phyloP scores from a whole-genome alignment of 2,888 invertebrate genomes.

The Diarsia brunnea region DNA sequence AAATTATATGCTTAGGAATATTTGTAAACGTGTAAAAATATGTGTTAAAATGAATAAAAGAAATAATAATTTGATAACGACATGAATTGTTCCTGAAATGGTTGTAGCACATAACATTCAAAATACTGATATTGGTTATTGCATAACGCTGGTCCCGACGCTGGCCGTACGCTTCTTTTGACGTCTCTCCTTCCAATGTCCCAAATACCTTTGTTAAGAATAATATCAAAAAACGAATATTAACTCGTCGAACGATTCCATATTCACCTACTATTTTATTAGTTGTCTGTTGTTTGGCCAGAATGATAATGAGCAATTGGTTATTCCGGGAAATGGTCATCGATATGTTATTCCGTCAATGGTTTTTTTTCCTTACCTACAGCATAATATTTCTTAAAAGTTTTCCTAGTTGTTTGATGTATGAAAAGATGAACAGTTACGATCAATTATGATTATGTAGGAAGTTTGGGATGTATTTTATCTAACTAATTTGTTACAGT shows the following conservation, averaged over 20 bases:
- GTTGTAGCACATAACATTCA: neutral
- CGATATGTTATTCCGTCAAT: conserved; percentile 48
- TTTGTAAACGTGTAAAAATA: too few species aligned
- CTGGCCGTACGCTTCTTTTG: neutral
- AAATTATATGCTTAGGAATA: too few species aligned
- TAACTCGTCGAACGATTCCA: conserved; percentile 13
- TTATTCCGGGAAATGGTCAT: conserved; percentile 57
- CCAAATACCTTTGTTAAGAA: neutral
- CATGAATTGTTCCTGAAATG: neutral
- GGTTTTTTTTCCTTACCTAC: conserved; percentile 40
- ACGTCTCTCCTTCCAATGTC: neutral
- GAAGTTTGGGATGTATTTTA: conserved; percentile 5
- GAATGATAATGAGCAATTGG: conserved; percentile 58
- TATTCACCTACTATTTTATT: conserved; percentile 52
- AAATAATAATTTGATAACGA: neutral
- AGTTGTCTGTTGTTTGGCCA: conserved; percentile 51
- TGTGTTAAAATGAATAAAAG: too few species aligned
- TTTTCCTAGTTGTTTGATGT: conserved; percentile 28
- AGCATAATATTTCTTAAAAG: conserved; percentile 24
- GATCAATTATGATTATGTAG: conserved; percentile 33
- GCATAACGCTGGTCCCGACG: neutral
- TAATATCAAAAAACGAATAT: conserved; percentile 25
- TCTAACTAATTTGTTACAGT: conserved; percentile 23
- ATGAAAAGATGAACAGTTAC: conserved; percentile 38
- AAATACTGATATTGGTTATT: neutral